Evolutionary conservation across 2,113 vertebrate genomes (phyloP).

Genomic region (Pagrus major): DNA sequence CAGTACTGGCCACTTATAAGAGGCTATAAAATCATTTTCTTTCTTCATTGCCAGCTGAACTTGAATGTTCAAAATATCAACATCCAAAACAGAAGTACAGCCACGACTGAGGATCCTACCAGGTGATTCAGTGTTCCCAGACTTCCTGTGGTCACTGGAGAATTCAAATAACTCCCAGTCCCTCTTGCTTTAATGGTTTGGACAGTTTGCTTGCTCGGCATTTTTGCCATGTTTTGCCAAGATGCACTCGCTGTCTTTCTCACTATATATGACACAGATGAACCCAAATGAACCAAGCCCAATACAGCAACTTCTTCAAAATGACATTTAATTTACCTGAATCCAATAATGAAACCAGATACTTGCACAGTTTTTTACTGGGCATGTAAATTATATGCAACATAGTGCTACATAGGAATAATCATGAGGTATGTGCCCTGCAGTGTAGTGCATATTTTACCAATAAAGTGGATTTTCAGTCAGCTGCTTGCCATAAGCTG

Average conservation of each 20-base stretch:
- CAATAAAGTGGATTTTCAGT: not conserved
- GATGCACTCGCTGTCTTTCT: not conserved
- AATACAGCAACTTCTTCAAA: not conserved
- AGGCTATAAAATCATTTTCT: not conserved
- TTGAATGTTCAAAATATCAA: not conserved
- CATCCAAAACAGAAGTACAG: not conserved
- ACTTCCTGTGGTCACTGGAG: not conserved
- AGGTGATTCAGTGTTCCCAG: not conserved
- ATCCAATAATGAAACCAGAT: not conserved
- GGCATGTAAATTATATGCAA: too few relatives aligned
- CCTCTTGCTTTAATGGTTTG: not conserved
- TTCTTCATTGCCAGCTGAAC: not conserved
- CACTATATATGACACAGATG: not conserved
- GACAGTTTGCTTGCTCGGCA: not conserved
- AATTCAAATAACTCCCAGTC: not conserved
- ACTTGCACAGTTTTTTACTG: not conserved
- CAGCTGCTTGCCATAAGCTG: not conserved
- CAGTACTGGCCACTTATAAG: not conserved
- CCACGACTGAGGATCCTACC: not conserved
- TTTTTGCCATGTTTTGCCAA: not conserved
- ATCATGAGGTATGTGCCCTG: not conserved
- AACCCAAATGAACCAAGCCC: not conserved
- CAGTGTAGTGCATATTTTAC: not conserved
- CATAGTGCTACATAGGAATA: too few relatives aligned
- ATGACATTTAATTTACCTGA: not conserved